Percentiles rank a stretch among this genome's conserved stretches.
Evolutionary conservation across 2,888 invertebrate species (phyloP).

Genomic region (Drepanosiphum platanoidis): DNA sequence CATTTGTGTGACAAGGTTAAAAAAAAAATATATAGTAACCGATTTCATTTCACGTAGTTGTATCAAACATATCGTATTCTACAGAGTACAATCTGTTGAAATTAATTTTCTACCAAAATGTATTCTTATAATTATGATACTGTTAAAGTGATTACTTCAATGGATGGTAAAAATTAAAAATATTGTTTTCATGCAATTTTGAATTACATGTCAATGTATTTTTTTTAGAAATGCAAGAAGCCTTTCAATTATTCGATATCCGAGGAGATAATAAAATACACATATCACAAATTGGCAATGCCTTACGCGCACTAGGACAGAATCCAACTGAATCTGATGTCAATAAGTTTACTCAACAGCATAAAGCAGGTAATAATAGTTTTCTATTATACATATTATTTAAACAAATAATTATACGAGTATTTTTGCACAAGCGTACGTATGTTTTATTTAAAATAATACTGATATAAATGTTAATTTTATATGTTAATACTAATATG

Average conservation of each 20-base stretch:
- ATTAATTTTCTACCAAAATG: constrained; percentile 26
- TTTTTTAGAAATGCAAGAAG: constrained; percentile 88
- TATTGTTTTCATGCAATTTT: background rate
- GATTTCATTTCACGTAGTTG: background rate
- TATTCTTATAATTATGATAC: constrained; percentile 61
- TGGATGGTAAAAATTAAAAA: constrained; percentile 44
- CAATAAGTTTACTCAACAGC: constrained; percentile 93
- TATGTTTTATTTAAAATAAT: too few relatives aligned
- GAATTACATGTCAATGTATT: background rate
- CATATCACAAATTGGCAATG: constrained; percentile 96
- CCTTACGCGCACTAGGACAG: constrained; percentile 93
- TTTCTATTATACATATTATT: too few relatives aligned
- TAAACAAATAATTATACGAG: too few relatives aligned
- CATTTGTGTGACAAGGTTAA: constrained; percentile 48
- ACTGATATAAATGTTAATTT: too few relatives aligned
- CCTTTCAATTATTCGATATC: constrained; percentile 96
- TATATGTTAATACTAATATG: too few relatives aligned
- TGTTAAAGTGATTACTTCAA: constrained; percentile 57
- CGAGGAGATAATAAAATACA: constrained; percentile 98
- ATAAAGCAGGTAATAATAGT: constrained; percentile 72
- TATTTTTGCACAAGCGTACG: too few relatives aligned
- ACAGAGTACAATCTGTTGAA: background rate
- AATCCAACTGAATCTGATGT: constrained; percentile 99
- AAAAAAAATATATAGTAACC: constrained; percentile 7
- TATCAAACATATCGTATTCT: background rate